Base-by-base conservation (phyloP, 2,888 invertebrate genomes). In the Schrankia costaestrigalis region DNA sequence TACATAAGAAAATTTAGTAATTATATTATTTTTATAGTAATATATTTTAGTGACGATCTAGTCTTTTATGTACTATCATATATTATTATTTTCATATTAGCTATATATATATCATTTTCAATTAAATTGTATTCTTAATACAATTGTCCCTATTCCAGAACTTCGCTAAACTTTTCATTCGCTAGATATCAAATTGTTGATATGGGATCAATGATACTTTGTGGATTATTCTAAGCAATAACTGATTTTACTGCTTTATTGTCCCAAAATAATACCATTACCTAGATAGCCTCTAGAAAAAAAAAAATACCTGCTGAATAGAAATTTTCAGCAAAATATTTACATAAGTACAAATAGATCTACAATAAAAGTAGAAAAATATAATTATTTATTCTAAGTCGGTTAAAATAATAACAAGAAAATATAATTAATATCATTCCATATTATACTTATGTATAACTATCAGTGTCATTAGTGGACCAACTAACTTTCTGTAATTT, bases 401-500 rank as follows among this genome's bases (percentile, higher is more conserved):
- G 34, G 26, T 33, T 8, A 23, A 23, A 11, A 29, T 33, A 21
- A 22, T 37, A n/a, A 26, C 22, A 34, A 40, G 30, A 33, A 14
- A 25, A 12, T 14, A 25, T 25, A 35, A 26, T 35, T 28, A 34
- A 32, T 41, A 58, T 69, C 73, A 71, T 71, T 71, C 73, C 73
- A 71, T 62, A 54, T 41, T 45, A 56, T n/a, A 48, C 12, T 57
- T 45, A 42, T 57, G 36, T 46, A 57, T 50, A 56, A 44, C 37
- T 41, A 40, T 39, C 14, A 58, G 56, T 52, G 57, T 68, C 61
- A 42, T 58, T 72, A 75, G 73, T 56, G 77, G 77, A 77, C 77
- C 77, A 77, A 73, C 77, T 77, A 77, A 73, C 56, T 63, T 58
- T 49, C 42, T 61, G 61, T 56, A 45, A 55, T 50, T 57, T 55